Conservation (phyloP, 2,888 invertebrate species). For the Chirona hameri region DNA sequence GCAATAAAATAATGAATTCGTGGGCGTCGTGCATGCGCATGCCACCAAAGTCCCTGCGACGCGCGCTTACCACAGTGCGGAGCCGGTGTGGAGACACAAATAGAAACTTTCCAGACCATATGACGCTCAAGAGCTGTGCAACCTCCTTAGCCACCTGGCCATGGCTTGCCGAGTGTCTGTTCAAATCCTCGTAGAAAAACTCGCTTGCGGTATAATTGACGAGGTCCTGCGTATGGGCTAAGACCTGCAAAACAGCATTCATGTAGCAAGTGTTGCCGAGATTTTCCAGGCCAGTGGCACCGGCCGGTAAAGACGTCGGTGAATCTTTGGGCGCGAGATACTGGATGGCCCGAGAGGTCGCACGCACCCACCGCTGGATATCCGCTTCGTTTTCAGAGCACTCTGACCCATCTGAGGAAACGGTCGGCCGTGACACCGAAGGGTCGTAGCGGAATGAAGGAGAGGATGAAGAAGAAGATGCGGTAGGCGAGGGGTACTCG, state of each 20-base stretch:
- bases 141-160: slow-evolving; percentile 38
- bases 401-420: not conserved
- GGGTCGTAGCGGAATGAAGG: not conserved
- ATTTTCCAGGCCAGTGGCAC: not conserved
- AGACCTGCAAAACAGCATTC: not conserved
- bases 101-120: not conserved
- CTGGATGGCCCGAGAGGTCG: not conserved
- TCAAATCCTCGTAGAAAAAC: slow-evolving; percentile 36
- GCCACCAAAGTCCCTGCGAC: not conserved
- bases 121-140: not conserved
- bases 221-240: not conserved
- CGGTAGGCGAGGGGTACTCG: not conserved
- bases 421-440: too few relatives aligned
- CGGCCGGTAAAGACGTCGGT: not conserved
- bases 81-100: not conserved
- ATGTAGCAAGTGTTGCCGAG: slow-evolving; percentile 11
- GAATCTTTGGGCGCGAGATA: not conserved
- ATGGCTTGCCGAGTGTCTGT: slow-evolving; percentile 33
- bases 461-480: not conserved
- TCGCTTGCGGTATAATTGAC: not conserved
- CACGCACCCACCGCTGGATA: not conserved
- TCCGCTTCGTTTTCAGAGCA: not conserved
- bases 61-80: not conserved
- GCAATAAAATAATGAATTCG: slow-evolving; percentile 71
- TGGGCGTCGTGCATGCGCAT: slow-evolving; percentile 36